These are phyloP conservation scores for Dicyrtoma fusca DNA, from an alignment of 2,888 invertebrate genomes.

Conservation along the genomic window DNA sequence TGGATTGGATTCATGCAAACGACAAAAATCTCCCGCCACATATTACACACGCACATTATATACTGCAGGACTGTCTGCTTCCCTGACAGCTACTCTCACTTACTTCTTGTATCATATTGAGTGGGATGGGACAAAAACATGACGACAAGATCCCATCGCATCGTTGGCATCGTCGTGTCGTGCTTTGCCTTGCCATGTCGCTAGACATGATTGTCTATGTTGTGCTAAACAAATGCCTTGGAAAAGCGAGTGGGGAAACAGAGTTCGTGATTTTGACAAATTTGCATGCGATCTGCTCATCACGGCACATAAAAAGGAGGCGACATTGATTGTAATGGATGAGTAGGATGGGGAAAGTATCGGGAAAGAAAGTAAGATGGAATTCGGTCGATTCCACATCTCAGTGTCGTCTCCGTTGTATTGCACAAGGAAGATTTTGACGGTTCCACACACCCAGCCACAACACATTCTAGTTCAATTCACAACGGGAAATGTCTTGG, in stretches of 20 bases:
- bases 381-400: slow-evolving; percentile 9
- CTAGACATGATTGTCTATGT: not conserved
- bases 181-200: not conserved
- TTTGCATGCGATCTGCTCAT: slow-evolving; percentile 37
- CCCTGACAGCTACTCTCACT: slow-evolving; percentile 25
- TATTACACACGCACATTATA: no score
- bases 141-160: not conserved
- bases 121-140: not conserved
- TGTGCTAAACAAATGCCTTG: not conserved
- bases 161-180: not conserved
- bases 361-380: slow-evolving; percentile 25
- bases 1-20: no score
- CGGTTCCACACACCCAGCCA: not conserved
- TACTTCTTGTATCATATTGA: not conserved
- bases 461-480: not conserved
- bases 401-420: not conserved
- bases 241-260: slow-evolving; percentile 7
- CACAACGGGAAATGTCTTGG: not conserved
- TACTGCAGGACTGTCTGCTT: no score
- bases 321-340: slow-evolving; percentile 39
- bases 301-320: slow-evolving; percentile 14
- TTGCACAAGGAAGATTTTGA: not conserved
- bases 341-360: slow-evolving; percentile 13
- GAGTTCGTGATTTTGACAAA: slow-evolving; percentile 37
- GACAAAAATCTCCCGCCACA: no score